phyloP scores from a whole-genome alignment of 2,797 vertebrate genomes.

The Momotus momota region DNA sequence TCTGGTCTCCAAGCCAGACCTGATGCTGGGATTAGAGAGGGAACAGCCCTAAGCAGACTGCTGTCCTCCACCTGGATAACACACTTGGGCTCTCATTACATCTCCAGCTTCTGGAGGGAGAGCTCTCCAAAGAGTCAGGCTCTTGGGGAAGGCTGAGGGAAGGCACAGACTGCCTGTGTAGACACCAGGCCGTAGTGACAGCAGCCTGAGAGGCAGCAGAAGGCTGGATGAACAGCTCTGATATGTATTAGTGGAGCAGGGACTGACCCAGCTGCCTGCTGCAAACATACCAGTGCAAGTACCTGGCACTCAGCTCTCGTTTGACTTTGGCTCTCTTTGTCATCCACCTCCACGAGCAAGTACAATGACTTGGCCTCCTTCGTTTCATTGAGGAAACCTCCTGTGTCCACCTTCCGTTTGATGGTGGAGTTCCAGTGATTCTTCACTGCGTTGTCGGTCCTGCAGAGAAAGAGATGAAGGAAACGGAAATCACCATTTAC shows the following conservation, averaged over 20 bases:
- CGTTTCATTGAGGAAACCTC: slow-evolving; percentile 85
- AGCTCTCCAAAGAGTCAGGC: not conserved
- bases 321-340: slow-evolving; percentile 69
- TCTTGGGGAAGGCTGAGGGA: not conserved
- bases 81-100: not conserved
- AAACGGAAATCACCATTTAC: not conserved
- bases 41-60: not conserved
- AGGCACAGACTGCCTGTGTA: not conserved
- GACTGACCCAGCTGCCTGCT: not conserved
- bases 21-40: not conserved
- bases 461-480: slow-evolving; percentile 50
- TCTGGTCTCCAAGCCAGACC: not conserved
- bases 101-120: not conserved
- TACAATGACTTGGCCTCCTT: slow-evolving; percentile 77
- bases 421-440: slow-evolving; percentile 99
- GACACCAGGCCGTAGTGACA: not conserved
- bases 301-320: slow-evolving; percentile 68
- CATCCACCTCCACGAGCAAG: slow-evolving; percentile 77
- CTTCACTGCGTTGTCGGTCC: slow-evolving; percentile 98
- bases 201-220: not conserved
- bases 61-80: not conserved
- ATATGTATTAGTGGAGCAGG: not conserved
- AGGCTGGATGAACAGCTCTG: not conserved
- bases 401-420: slow-evolving; percentile 94
- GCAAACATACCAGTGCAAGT: not conserved